These are phyloP conservation scores for Portevinia maculata DNA, from an alignment of 2,888 invertebrate species.

Conservation along the genomic window DNA sequence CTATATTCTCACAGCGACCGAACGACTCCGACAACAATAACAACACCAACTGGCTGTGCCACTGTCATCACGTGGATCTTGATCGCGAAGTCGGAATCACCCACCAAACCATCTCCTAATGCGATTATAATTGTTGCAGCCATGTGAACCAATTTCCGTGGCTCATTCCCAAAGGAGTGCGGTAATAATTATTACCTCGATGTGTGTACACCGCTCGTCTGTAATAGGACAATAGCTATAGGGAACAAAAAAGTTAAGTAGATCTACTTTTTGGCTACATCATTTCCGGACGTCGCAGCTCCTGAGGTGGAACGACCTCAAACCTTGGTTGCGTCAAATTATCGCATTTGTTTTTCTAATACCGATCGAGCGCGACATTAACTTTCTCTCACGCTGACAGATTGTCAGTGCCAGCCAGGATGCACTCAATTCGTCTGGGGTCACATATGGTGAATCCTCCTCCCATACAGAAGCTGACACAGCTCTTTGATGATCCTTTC, in stretches of 20 bases:
- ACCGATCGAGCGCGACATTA: constrained; percentile 44
- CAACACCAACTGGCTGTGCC: constrained; percentile 5
- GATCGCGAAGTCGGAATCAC: constrained; percentile 46
- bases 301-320: constrained; percentile 59
- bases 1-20: constrained; percentile 51
- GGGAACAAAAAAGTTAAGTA: constrained; percentile 38
- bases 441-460: constrained; percentile 62
- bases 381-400: constrained; percentile 59
- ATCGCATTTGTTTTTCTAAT: constrained; percentile 48
- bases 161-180: constrained; percentile 45
- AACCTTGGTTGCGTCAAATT: constrained; percentile 48
- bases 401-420: constrained; percentile 59
- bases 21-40: background rate
- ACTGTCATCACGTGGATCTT: constrained; percentile 65
- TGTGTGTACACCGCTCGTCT: constrained; percentile 29
- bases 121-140: constrained; percentile 71
- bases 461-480: constrained; percentile 57
- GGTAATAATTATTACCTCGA: constrained; percentile 64
- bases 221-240: constrained; percentile 33
- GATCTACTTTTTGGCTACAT: constrained; percentile 69
- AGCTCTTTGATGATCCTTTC: constrained; percentile 52
- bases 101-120: constrained; percentile 64
- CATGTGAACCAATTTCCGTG: constrained; percentile 72
- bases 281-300: constrained; percentile 63
- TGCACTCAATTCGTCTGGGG: constrained; percentile 48